phyloP scores from a whole-genome alignment of 2,113 vertebrate genomes.

The Cyprinodon variegatus region DNA sequence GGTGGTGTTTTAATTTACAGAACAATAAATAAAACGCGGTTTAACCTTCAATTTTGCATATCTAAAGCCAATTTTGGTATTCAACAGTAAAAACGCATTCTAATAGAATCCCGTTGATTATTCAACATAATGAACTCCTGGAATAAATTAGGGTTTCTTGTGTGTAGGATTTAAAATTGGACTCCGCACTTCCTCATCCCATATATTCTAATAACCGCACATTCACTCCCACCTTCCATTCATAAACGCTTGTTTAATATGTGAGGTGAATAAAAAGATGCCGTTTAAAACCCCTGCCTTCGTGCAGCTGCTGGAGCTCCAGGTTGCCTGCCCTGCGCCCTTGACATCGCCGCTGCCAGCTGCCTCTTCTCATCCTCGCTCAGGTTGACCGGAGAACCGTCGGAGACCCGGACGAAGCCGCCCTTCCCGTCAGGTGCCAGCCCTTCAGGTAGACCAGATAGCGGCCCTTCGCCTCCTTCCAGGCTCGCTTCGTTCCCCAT shows the following conservation, averaged over 20 bases:
- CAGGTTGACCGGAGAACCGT: slow-evolving; percentile 87
- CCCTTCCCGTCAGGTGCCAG: slow-evolving; percentile 84
- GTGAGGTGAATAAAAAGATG: slow-evolving; percentile 9
- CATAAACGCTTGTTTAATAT: neutral
- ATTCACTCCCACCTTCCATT: slow-evolving; percentile 9
- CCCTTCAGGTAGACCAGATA: slow-evolving; percentile 85
- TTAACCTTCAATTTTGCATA: neutral
- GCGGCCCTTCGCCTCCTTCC: slow-evolving; percentile 88
- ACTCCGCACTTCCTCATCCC: slow-evolving; percentile 17
- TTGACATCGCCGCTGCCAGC: slow-evolving; percentile 92
- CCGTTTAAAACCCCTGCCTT: slow-evolving; percentile 81
- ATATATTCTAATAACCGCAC: slow-evolving; percentile 42
- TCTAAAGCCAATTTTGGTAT: neutral
- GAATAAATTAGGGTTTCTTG: slow-evolving; percentile 12
- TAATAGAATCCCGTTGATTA: slow-evolving; percentile 24
- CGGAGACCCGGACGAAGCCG: slow-evolving; percentile 81
- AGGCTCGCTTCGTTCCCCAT: slow-evolving; percentile 98
- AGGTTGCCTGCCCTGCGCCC: slow-evolving; percentile 90
- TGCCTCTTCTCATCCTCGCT: slow-evolving; percentile 91
- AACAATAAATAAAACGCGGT: neutral
- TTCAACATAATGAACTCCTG: slow-evolving; percentile 11
- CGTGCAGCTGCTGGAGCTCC: slow-evolving; percentile 82
- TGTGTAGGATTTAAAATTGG: slow-evolving; percentile 43
- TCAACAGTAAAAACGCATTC: neutral
- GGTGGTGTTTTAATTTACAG: neutral